Percentiles rank a stretch among this genome's conserved stretches.
Evolutionary conservation across 2,888 invertebrate species (phyloP).

Genomic region (Volucella zonaria): DNA sequence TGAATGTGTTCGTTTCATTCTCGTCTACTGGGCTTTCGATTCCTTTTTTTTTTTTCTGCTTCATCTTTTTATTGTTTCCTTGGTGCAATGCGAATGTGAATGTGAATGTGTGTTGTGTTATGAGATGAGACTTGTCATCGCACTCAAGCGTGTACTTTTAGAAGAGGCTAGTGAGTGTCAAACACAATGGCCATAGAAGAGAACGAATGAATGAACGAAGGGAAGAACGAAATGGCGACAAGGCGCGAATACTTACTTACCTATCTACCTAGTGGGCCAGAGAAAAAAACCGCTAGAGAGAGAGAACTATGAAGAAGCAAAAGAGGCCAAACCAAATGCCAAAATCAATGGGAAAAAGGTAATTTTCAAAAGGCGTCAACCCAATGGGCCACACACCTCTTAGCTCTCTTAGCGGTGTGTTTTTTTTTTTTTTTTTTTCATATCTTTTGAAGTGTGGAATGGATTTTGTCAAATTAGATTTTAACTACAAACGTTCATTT

Average conservation of each 20-base stretch:
- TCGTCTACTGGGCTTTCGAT: too few species aligned
- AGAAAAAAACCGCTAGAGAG: conserved; percentile 33
- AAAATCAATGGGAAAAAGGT: conserved; percentile 75
- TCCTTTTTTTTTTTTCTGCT: too few species aligned
- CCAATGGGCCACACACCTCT: conserved; percentile 75
- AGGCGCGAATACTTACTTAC: conserved; percentile 47
- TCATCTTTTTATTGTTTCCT: too few species aligned
- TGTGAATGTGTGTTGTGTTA: conserved; percentile 41
- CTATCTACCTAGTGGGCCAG: conserved; percentile 39
- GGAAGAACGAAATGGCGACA: conserved; percentile 71
- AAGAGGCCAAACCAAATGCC: conserved; percentile 35
- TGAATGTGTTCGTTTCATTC: background rate
- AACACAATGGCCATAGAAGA: conserved; percentile 73
- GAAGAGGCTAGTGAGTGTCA: conserved; percentile 74
- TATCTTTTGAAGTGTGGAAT: conserved; percentile 61
- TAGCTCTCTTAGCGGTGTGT: conserved; percentile 38
- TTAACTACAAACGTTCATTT: conserved; percentile 33
- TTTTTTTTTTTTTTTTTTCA: conserved; percentile 6
- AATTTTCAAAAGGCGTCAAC: conserved; percentile 76
- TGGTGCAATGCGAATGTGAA: background rate
- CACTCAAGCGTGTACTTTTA: conserved; percentile 74
- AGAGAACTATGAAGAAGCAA: conserved; percentile 44
- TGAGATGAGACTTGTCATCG: conserved; percentile 72
- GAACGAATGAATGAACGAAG: conserved; percentile 45
- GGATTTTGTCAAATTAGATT: conserved; percentile 70